Base-by-base conservation (phyloP, 1,140 invertebrate genomes). In the Paracyclopina nana region DNA sequence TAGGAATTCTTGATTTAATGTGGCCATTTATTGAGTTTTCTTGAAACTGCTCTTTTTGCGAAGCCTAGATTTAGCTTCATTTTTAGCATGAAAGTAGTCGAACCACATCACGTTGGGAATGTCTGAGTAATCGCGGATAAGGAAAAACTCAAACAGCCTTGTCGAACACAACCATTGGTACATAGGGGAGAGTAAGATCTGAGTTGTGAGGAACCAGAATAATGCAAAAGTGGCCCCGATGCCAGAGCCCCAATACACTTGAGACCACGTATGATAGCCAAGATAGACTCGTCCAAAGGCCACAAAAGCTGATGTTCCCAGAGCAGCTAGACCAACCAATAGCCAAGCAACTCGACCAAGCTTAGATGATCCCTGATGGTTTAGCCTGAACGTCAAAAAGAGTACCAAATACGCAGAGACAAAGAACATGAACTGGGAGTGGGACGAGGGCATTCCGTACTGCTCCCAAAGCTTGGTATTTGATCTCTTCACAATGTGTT, bases 41-140 rank as follows among this genome's bases (percentile, higher is more conserved):
- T n/a, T n/a, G n/a, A n/a, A n/a, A n/a, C n/a, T n/a, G n/a, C n/a
- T n/a, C n/a, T n/a, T n/a, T n/a, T n/a, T n/a, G n/a, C n/a, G n/a
- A n/a, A n/a, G n/a, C n/a, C n/a, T n/a, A n/a, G n/a, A n/a, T n/a
- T n/a, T n/a, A n/a, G n/a, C 48, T 16, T 78, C 59, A 80, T 72
- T 25, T 77, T 77, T 58, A 79, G 75, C 9, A 77, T 75, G 63
- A 87, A 81, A 86, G 61, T 91, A 92, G 61, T 91, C 86, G 62
- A 92, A 92, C 84, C 85, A 91, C 50, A 91, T 62, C 6, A 91
- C 79, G 62, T 92, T 90, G 11, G 86, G 87, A 63, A 92, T 92
- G 25, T 90, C 65, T 6, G 85, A 86, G 40, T 83, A 85, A 59
- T 91, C 87, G 56, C 85, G 70, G 53, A 92, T 66, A 65, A 91